Evolutionary conservation across 2,797 vertebrate genomes (phyloP).

Genomic region (Austrolebias charrua): DNA sequence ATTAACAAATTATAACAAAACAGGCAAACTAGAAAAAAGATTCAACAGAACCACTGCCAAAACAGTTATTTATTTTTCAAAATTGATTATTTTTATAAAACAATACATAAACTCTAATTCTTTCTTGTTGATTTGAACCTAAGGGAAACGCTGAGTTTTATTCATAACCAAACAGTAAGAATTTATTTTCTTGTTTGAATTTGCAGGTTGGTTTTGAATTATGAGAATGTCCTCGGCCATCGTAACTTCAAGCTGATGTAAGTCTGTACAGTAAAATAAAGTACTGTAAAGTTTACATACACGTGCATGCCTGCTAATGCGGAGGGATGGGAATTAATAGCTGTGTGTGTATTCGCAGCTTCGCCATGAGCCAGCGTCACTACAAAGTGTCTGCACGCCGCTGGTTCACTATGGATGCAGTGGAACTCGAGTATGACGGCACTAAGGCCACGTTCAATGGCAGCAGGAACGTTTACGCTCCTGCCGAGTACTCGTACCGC

Average conservation of each 20-base stretch:
- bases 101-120: too few species aligned
- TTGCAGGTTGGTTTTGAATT: conserved; percentile 78
- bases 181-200: background rate
- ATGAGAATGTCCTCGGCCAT: conserved; percentile 69
- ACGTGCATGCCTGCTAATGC: too few species aligned
- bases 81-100: too few species aligned
- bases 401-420: conserved; percentile 83
- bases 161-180: background rate
- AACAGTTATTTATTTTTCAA: too few species aligned
- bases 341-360: conserved; percentile 52
- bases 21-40: too few species aligned
- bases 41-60: too few species aligned
- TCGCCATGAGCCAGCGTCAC: conserved; percentile 75
- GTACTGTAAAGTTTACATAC: too few species aligned
- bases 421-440: conserved; percentile 79
- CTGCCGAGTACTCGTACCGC: conserved; percentile 85
- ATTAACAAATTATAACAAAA: too few species aligned
- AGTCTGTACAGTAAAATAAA: conserved; percentile 46
- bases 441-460: conserved; percentile 78
- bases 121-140: too few species aligned
- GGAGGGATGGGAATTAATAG: background rate
- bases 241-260: conserved; percentile 77
- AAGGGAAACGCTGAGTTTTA: background rate
- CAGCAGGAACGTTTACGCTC: conserved; percentile 80
- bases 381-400: conserved; percentile 82